Evolutionary conservation across 2,113 vertebrate genomes (phyloP).

Genomic region (human (Homo sapiens)): GRCh38 chr12:14109001-14109500

Average conservation of each 20-base stretch:
- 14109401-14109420: background rate
- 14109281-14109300: background rate
- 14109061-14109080: background rate
- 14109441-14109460: constrained; percentile 23
- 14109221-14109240: constrained; percentile 3
- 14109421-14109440: background rate
- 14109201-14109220: background rate
- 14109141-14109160: background rate
- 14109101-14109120: background rate
- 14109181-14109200: background rate
- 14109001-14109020: background rate
- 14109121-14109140: constrained; percentile 1
- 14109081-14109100: background rate
- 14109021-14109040: background rate
- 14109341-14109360: background rate
- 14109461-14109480: background rate
- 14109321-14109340: background rate
- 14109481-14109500: background rate
- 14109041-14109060: background rate
- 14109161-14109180: background rate
- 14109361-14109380: constrained; percentile 25
- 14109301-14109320: constrained; percentile 1
- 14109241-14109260: background rate
- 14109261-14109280: background rate
- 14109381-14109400: background rate